These are phyloP conservation scores for Podotricha telesiphe DNA, from an alignment of 2,888 invertebrate species.

Conservation along the genomic window DNA sequence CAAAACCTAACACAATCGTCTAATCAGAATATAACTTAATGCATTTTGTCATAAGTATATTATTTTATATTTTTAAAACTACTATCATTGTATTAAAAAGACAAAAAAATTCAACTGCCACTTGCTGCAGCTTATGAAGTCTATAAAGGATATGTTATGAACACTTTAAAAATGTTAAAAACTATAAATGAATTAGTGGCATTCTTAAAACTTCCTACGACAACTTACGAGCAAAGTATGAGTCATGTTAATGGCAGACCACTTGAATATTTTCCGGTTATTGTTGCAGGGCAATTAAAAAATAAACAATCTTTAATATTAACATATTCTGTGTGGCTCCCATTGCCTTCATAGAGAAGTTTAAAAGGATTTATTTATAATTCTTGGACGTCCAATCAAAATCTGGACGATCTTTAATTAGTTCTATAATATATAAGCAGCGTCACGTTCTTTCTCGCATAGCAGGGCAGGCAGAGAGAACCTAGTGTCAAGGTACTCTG, in stretches of 20 bases:
- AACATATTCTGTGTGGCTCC: neutral
- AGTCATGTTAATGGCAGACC: constrained; percentile 1
- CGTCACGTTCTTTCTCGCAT: no score
- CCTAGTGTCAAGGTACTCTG: no score
- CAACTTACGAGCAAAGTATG: neutral
- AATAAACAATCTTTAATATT: neutral
- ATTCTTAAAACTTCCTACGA: constrained; percentile 14
- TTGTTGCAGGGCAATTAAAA: constrained; percentile 1
- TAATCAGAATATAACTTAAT: no score
- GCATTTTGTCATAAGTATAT: no score
- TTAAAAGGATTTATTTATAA: neutral
- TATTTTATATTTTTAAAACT: no score
- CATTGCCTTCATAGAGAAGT: neutral
- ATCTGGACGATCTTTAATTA: no score
- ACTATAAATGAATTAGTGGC: constrained; percentile 3
- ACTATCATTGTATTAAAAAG: neutral
- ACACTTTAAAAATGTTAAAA: no score
- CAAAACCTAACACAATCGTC: no score
- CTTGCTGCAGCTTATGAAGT: neutral
- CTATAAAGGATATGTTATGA: no score
- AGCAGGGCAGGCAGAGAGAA: no score
- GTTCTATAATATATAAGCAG: no score
- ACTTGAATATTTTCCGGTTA: constrained; percentile 6
- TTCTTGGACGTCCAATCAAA: no score
- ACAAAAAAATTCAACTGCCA: neutral